Conservation (phyloP, 2,113 vertebrate genomes). For the Sitta europaea region DNA sequence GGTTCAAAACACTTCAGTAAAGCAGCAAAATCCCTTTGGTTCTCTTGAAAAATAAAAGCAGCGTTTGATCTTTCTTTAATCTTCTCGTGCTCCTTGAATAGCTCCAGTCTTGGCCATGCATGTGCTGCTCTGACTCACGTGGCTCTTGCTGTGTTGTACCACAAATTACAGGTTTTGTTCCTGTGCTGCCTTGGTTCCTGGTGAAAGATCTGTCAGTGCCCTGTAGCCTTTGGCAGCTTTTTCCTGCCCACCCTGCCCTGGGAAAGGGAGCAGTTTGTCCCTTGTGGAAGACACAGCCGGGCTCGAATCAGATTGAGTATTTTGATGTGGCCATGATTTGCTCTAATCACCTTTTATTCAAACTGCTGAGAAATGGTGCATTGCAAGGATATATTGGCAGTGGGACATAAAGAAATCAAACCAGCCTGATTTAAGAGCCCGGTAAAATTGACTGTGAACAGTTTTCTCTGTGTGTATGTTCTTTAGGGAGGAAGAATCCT, state of each 20-base stretch:
- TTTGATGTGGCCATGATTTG: background rate
- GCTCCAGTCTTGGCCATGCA: background rate
- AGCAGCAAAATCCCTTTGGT: background rate
- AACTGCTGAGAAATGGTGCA: background rate
- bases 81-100: background rate
- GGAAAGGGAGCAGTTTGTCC: background rate
- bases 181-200: background rate
- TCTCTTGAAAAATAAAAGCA: background rate
- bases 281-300: background rate
- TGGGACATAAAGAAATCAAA: background rate
- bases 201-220: background rate
- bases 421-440: background rate
- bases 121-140: background rate
- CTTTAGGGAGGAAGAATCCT: background rate
- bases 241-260: background rate
- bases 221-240: background rate
- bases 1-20: background rate
- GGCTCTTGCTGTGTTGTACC: background rate
- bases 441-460: background rate
- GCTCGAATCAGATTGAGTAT: background rate
- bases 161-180: background rate
- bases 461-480: background rate
- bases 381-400: background rate
- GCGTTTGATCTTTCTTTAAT: background rate
- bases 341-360: background rate